Conservation (phyloP, 1,140 invertebrate species). For the Ceratosolen solmsi region DNA sequence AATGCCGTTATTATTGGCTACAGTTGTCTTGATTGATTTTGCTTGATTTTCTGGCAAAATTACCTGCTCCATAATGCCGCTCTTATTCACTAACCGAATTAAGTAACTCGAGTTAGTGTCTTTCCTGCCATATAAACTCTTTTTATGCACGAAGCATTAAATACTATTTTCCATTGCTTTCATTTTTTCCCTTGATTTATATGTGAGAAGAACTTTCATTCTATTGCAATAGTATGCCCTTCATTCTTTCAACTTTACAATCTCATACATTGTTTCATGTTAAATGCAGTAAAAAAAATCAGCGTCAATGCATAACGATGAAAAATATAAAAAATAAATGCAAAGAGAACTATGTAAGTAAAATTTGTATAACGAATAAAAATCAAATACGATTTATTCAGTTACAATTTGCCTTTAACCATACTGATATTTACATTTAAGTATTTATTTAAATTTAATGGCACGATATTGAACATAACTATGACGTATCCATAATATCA, state of each 20-base stretch:
- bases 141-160: background rate
- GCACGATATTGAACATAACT: no score
- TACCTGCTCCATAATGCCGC: background rate
- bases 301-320: background rate
- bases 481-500: no score
- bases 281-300: background rate
- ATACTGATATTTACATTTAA: background rate
- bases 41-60: background rate
- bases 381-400: background rate
- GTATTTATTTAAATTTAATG: background rate
- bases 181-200: background rate
- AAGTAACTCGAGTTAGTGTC: constrained; percentile 9
- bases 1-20: constrained; percentile 25
- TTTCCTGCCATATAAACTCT: background rate
- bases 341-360: background rate
- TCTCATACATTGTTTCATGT: background rate
- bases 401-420: background rate
- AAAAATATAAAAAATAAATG: background rate
- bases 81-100: constrained; percentile 10
- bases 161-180: background rate
- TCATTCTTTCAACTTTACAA: background rate
- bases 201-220: background rate
- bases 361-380: background rate
- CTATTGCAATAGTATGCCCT: background rate
- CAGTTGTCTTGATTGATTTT: constrained; percentile 40